Percentiles rank a stretch among this genome's conserved stretches.
Evolutionary conservation across 2,113 vertebrate genomes (phyloP).

Genomic region (Bombycilla garrulus): DNA sequence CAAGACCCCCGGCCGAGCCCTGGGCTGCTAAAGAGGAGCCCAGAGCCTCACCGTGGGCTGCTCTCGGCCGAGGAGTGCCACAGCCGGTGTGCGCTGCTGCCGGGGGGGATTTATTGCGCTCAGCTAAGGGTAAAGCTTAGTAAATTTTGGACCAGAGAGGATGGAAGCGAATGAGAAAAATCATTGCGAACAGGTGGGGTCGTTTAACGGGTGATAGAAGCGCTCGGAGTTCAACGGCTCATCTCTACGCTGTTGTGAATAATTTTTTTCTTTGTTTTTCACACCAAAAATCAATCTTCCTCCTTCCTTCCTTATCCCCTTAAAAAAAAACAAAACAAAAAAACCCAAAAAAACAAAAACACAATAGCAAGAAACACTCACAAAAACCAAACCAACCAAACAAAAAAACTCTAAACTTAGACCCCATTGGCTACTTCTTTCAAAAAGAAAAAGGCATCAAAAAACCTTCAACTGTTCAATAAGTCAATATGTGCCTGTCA

Average conservation of each 20-base stretch:
- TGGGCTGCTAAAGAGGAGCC: rapidly evolving
- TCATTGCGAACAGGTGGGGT: neutral
- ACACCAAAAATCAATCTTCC: neutral
- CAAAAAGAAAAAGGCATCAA: neutral
- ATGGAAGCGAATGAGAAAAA: rapidly evolving
- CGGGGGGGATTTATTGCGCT: rapidly evolving
- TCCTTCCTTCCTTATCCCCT: too few species aligned
- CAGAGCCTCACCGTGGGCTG: rapidly evolving
- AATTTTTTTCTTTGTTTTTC: neutral
- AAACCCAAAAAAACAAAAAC: neutral
- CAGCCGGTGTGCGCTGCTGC: rapidly evolving
- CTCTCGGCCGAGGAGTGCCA: rapidly evolving
- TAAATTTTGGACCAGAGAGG: neutral
- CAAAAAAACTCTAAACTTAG: neutral
- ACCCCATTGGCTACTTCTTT: rapidly evolving
- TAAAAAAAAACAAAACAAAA: neutral
- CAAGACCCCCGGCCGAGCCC: neutral
- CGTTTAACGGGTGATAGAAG: rapidly evolving
- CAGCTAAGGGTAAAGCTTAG: neutral
- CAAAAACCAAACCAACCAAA: neutral
- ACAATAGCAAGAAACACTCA: neutral
- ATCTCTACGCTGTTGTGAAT: rapidly evolving
- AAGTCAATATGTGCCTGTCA: rapidly evolving
- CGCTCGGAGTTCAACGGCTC: rapidly evolving
- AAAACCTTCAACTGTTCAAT: rapidly evolving